Evolutionary conservation across 2,888 invertebrate genomes (phyloP).

Genomic region (Halictus ligatus): DNA sequence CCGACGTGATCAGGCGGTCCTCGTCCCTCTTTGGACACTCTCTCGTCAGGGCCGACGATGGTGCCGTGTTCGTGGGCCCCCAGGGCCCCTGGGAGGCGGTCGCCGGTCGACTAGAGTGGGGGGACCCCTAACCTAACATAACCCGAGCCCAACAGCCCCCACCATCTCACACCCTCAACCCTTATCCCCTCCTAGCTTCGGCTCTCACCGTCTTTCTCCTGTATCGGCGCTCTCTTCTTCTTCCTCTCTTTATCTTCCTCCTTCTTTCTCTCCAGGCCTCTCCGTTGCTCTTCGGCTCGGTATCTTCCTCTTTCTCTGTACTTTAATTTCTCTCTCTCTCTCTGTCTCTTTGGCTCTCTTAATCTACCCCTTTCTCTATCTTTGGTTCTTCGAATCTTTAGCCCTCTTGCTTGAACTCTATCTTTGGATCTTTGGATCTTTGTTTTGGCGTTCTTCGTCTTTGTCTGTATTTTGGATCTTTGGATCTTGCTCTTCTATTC

Average conservation of each 20-base stretch:
- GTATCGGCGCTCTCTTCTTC: neutral
- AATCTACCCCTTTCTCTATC: neutral
- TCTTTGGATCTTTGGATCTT: neutral
- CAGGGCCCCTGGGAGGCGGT: slow-evolving; percentile 80
- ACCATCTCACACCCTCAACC: slow-evolving; percentile 73
- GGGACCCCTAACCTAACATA: slow-evolving; percentile 80
- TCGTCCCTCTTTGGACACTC: slow-evolving; percentile 41
- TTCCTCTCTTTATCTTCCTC: neutral
- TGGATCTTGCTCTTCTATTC: too few species aligned
- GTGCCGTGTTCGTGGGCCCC: slow-evolving; percentile 78
- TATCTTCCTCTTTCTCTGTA: neutral
- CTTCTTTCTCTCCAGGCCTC: neutral
- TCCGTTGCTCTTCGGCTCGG: neutral
- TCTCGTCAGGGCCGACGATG: slow-evolving; percentile 77
- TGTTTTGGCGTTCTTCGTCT: too few species aligned
- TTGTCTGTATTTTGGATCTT: too few species aligned
- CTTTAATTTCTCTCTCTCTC: neutral
- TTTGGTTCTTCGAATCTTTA: neutral
- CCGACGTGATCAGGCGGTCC: slow-evolving; percentile 23
- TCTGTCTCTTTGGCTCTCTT: neutral
- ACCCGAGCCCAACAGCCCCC: slow-evolving; percentile 73
- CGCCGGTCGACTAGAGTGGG: slow-evolving; percentile 66
- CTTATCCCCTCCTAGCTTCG: slow-evolving; percentile 57
- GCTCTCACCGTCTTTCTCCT: neutral
- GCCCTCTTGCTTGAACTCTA: neutral